Evolutionary conservation across 2,888 invertebrate genomes (phyloP).

Genomic region (Dasypogon diadema): DNA sequence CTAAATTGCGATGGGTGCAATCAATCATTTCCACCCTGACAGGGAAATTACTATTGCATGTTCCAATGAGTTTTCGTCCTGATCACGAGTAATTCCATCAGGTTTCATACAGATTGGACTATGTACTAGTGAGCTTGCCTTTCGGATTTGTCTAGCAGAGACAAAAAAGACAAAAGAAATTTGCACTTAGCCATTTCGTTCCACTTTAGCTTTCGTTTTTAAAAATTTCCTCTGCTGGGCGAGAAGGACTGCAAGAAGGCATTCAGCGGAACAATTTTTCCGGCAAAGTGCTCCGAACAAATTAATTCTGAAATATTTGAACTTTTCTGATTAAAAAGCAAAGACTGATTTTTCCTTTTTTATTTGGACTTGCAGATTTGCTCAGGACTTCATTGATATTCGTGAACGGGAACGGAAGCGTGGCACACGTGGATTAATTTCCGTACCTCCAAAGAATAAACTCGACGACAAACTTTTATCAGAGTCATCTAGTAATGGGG

Average conservation of each 20-base stretch:
- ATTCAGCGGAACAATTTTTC: not conserved
- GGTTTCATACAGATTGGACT: not conserved
- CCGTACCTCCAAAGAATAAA: slow-evolving; percentile 58
- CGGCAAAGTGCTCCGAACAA: not conserved
- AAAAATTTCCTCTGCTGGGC: slow-evolving; percentile 27
- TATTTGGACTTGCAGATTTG: slow-evolving; percentile 76
- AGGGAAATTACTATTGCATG: slow-evolving; percentile 19
- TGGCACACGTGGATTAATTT: slow-evolving; percentile 78
- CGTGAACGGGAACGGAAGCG: slow-evolving; percentile 89
- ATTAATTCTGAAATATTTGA: slow-evolving; percentile 28
- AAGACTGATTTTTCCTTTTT: not conserved
- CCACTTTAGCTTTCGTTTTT: slow-evolving; percentile 42
- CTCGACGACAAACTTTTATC: slow-evolving; percentile 57
- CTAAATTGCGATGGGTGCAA: slow-evolving; percentile 1
- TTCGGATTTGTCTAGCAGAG: not conserved
- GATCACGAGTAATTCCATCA: not conserved
- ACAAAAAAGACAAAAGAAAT: not conserved
- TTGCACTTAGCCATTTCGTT: not conserved
- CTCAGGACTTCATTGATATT: slow-evolving; percentile 94
- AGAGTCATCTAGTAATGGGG: slow-evolving; percentile 43
- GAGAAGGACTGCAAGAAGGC: slow-evolving; percentile 10
- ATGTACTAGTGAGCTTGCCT: too few relatives aligned
- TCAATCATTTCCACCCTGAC: slow-evolving; percentile 9
- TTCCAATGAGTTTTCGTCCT: not conserved
- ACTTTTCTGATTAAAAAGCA: slow-evolving; percentile 2